Evolutionary conservation across 2,888 invertebrate species (phyloP).

Genomic region (Watsonalla binaria): DNA sequence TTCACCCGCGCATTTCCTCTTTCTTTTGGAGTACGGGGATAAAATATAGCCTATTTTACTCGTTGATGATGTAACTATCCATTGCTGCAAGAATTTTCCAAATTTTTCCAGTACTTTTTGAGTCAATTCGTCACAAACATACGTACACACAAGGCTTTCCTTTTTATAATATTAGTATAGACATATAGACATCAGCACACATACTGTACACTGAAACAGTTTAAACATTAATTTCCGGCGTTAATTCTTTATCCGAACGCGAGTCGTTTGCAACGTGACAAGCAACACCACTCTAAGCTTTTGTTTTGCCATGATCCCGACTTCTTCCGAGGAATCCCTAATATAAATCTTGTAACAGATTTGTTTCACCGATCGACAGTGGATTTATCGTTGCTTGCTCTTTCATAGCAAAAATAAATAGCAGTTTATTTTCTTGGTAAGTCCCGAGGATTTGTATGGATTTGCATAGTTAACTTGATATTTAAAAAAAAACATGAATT

Average conservation of each 20-base stretch:
- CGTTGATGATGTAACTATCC: too few relatives aligned
- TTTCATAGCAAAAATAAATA: background rate
- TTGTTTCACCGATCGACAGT: constrained; percentile 28
- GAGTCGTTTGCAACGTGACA: background rate
- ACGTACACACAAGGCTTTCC: too few relatives aligned
- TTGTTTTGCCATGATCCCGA: background rate
- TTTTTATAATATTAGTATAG: too few relatives aligned
- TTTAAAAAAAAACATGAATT: too few relatives aligned
- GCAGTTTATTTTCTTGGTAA: background rate
- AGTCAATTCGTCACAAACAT: too few relatives aligned
- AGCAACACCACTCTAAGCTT: background rate
- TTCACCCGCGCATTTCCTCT: too few relatives aligned
- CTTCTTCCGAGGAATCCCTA: constrained; percentile 1
- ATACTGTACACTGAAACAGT: background rate
- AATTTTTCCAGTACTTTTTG: too few relatives aligned
- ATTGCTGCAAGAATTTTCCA: too few relatives aligned
- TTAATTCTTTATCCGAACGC: background rate
- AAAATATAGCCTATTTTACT: too few relatives aligned
- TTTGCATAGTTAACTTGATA: too few relatives aligned
- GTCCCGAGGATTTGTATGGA: background rate
- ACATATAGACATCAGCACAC: background rate
- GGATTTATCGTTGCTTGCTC: constrained; percentile 29
- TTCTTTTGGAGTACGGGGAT: too few relatives aligned
- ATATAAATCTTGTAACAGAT: constrained; percentile 36
- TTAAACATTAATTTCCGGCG: background rate